Percentiles rank a stretch among this genome's conserved stretches.
These are phyloP conservation scores for Caenorhabditis briggsae DNA, from an alignment of 1,140 invertebrate genomes.

Conservation along the genomic window DNA sequence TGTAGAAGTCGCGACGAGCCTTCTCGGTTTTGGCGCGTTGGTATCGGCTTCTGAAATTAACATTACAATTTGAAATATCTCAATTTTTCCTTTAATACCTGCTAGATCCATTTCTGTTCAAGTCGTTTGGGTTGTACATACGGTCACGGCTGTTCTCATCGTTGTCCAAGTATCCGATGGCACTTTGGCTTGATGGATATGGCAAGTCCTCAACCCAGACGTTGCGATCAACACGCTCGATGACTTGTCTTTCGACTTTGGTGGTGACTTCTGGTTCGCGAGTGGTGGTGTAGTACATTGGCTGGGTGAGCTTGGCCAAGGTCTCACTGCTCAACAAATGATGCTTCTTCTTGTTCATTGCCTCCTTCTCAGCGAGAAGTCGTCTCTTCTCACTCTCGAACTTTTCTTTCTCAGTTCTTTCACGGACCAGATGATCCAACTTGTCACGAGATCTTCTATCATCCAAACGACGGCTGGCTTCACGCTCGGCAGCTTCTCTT, in stretches of 20 bases:
- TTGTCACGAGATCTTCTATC: constrained; percentile 72
- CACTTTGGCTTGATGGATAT: constrained; percentile 35
- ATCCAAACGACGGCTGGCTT: constrained; percentile 58
- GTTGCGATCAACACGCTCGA: constrained; percentile 76
- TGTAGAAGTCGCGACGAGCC: constrained; percentile 61
- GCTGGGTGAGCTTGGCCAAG: constrained; percentile 73
- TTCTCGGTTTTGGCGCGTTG: constrained; percentile 74
- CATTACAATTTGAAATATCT: not conserved
- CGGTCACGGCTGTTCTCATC: constrained; percentile 68
- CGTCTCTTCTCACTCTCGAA: constrained; percentile 72
- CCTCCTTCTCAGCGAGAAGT: constrained; percentile 65
- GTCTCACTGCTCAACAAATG: constrained; percentile 76
- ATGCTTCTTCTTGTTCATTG: constrained; percentile 66
- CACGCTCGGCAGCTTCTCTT: constrained; percentile 61
- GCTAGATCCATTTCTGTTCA: constrained; percentile 61
- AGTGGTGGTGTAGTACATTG: constrained; percentile 73
- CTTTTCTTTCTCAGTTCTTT: constrained; percentile 73
- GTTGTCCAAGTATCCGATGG: constrained; percentile 54
- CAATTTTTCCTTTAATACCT: not conserved
- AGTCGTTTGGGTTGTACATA: constrained; percentile 69
- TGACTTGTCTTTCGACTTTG: constrained; percentile 72
- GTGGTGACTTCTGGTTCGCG: constrained; percentile 76
- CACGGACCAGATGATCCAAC: constrained; percentile 70
- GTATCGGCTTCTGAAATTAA: constrained; percentile 26
- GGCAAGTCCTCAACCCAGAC: constrained; percentile 74